Conservation (phyloP, 2,888 invertebrate species). For the Pterostichus niger region DNA sequence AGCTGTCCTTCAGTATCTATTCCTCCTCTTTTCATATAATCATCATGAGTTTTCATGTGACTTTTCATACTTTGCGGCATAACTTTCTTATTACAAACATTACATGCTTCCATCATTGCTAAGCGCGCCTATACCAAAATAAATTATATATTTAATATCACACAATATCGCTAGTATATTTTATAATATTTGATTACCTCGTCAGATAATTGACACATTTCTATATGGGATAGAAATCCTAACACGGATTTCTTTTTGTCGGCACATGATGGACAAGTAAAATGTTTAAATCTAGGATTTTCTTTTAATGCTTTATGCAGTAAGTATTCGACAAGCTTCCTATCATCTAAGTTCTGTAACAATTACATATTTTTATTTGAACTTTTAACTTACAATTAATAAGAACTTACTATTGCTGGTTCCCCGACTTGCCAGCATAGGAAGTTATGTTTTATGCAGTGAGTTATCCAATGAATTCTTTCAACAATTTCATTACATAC, state of each 20-base stretch:
- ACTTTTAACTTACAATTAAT: background rate
- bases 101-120: constrained; percentile 4
- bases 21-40: constrained; percentile 3
- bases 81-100: constrained; percentile 20
- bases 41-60: constrained; percentile 26
- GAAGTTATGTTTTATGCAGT: constrained; percentile 80
- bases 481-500: constrained; percentile 77
- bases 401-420: constrained; percentile 77
- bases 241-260: constrained; percentile 77
- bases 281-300: constrained; percentile 75
- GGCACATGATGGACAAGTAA: constrained; percentile 80
- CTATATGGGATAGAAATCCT: constrained; percentile 82
- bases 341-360: constrained; percentile 80
- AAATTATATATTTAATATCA: constrained; percentile 13
- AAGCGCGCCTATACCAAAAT: constrained; percentile 70
- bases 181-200: no score
- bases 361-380: constrained; percentile 8
- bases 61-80: constrained; percentile 25
- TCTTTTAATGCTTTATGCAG: constrained; percentile 77
- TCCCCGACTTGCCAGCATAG: constrained; percentile 81
- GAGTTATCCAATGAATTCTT: constrained; percentile 77
- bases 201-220: constrained; percentile 81
- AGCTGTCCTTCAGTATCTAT: background rate
- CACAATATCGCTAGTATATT: background rate
- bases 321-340: constrained; percentile 76